A percentile compares a stretch with the other conserved stretches of the same genome.
Conservation (phyloP, 2,113 vertebrate genomes). For the Corythornis cristatus region DNA sequence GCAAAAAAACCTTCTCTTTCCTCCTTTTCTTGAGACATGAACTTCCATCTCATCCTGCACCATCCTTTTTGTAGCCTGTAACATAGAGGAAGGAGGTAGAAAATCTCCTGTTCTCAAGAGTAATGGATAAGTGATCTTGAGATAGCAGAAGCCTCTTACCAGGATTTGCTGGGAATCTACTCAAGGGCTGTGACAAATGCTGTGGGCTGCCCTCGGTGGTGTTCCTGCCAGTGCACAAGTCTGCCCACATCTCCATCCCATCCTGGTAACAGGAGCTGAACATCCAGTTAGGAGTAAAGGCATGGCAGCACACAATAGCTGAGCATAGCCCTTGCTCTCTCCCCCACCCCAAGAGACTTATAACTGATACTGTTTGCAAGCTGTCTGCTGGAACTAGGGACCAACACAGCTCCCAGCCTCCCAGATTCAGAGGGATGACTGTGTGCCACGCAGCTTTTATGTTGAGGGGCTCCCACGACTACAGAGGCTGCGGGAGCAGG, state of each 20-base stretch:
- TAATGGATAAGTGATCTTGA: background rate
- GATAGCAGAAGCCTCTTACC: background rate
- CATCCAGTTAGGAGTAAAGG: no score
- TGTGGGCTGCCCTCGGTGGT: background rate
- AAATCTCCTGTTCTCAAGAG: background rate
- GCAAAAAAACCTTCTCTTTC: background rate
- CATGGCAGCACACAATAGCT: background rate
- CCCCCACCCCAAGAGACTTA: background rate
- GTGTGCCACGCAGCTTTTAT: background rate
- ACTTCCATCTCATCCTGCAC: background rate
- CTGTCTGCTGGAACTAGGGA: background rate
- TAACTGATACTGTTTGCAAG: background rate
- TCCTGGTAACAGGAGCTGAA: background rate
- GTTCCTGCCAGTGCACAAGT: background rate
- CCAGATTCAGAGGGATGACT: background rate
- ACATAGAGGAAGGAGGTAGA: background rate
- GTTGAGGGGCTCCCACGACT: background rate
- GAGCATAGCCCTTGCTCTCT: background rate
- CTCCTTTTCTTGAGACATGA: background rate
- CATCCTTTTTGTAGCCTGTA: background rate
- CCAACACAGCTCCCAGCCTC: background rate
- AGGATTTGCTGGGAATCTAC: background rate
- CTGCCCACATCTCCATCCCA: background rate
- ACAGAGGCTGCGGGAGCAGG: background rate
- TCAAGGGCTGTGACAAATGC: fast-evolving